Base-by-base conservation (phyloP, 2,113 vertebrate genomes). In the Naja naja region DNA sequence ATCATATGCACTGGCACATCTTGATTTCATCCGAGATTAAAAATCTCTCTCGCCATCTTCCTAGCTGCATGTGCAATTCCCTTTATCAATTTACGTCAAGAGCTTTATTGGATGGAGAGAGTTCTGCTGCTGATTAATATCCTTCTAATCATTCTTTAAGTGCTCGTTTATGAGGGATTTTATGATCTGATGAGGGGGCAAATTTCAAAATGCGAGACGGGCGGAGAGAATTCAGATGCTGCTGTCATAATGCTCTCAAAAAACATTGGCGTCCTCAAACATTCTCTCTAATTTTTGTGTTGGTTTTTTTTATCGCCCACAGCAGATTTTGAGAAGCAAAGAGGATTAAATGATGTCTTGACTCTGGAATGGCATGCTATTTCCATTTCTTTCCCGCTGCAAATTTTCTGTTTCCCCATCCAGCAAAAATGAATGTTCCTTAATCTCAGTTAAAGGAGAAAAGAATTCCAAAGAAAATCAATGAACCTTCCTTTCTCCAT, bases 351-450 rank as follows among this genome's bases (percentile, higher is more conserved):
- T 0, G 0, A 85, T 0, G 34, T 85, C 94, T 95, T 92, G 96
- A 94, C 34, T 91, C 11, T 93, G 94, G 94, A 90, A 96, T 96
- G 94, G 94, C 16, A 39, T 2, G 1, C 69, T 16, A 74, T 56
- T 56, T 27, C 16, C 1, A 0, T 7, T 74, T 7, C 12, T n/a
- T 34, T 18, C 10, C 30, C 8, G 7, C 53, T 64, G 27, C n/a
- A 39, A 20, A 56, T 34, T 39, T 9, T 43, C 91, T 56, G 93
- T 97, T 55, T 56, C 64, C 1, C 0, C 18, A 45, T 47, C 81
- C 92, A 94, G 93, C 94, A 94, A 91, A 93, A 27, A n/a, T 27
- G 34, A 16, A 60, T 16, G 60, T 92, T 89, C 58, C 23, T 16
- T 34, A 43, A 87, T 30, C 23, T 47, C 49, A 86, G 60, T 92